Conservation (phyloP, 37 sponge, comb jelly and placozoan genomes). For the Oopsacas minuta region DNA sequence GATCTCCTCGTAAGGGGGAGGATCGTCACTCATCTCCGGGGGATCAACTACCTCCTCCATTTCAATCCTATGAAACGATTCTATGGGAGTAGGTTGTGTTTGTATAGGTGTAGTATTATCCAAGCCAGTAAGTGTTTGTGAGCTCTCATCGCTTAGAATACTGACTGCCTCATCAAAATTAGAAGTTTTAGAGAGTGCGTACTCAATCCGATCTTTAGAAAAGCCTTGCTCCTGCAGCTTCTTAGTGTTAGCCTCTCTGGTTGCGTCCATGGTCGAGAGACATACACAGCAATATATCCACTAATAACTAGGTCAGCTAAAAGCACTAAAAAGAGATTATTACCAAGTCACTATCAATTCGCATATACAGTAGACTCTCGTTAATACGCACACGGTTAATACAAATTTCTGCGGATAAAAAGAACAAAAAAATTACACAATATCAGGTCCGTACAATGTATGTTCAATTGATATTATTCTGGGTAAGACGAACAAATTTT, state of each 20-base stretch:
- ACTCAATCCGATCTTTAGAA: not conserved
- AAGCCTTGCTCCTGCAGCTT: not conserved
- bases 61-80: not conserved
- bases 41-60: not conserved
- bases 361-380: too few species aligned
- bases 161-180: not conserved
- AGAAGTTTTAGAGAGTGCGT: not conserved
- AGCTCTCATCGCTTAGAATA: not conserved
- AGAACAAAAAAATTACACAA: too few species aligned
- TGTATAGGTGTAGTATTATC: too few species aligned
- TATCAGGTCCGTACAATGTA: too few species aligned
- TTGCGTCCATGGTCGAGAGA: not conserved
- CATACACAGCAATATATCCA: not conserved
- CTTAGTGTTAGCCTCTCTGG: not conserved
- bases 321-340: too few species aligned
- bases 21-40: not conserved
- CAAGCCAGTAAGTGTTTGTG: not conserved
- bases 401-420: too few species aligned
- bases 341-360: too few species aligned
- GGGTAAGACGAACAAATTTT: too few species aligned
- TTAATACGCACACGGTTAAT: too few species aligned
- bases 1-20: conserved; percentile 3
- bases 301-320: not conserved
- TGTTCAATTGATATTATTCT: too few species aligned
- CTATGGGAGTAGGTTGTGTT: not conserved